These are phyloP conservation scores for Clarias batrachus DNA, from an alignment of 2,113 vertebrate species.

Conservation along the genomic window DNA sequence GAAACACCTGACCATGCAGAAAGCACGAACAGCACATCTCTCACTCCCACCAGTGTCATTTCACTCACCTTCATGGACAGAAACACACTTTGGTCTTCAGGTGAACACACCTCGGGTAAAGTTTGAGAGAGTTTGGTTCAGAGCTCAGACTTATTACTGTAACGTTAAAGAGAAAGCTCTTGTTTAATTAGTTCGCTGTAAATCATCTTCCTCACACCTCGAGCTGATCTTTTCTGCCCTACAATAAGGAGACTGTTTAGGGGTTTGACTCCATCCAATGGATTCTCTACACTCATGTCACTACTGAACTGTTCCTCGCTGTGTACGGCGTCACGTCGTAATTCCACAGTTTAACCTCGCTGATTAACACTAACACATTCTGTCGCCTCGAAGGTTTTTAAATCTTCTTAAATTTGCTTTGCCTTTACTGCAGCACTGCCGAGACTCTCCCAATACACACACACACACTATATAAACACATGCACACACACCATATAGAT, in stretches of 20 bases:
- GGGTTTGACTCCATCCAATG: background rate
- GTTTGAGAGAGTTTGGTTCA: too few relatives aligned
- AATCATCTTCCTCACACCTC: background rate
- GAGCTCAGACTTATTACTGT: background rate
- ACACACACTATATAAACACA: too few relatives aligned
- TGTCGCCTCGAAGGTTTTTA: background rate
- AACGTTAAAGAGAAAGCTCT: background rate
- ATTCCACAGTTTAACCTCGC: background rate
- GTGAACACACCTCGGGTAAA: too few relatives aligned
- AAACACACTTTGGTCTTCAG: constrained; percentile 4
- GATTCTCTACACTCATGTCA: background rate
- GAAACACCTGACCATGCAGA: constrained; percentile 42
- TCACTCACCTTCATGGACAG: constrained; percentile 7
- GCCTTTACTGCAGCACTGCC: background rate
- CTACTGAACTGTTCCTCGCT: background rate
- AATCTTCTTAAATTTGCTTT: background rate
- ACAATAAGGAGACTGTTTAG: background rate
- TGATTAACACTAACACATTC: background rate
- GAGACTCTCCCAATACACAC: background rate
- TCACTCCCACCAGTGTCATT: constrained; percentile 19
- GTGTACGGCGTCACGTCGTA: background rate
- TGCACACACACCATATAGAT: too few relatives aligned
- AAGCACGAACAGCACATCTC: background rate
- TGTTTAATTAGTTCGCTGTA: background rate
- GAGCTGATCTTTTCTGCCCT: background rate